Evolutionary conservation across 2,888 invertebrate species (phyloP), one percentile per base, ranked within the genome.

Genomic region (Merodon equestris): DNA sequence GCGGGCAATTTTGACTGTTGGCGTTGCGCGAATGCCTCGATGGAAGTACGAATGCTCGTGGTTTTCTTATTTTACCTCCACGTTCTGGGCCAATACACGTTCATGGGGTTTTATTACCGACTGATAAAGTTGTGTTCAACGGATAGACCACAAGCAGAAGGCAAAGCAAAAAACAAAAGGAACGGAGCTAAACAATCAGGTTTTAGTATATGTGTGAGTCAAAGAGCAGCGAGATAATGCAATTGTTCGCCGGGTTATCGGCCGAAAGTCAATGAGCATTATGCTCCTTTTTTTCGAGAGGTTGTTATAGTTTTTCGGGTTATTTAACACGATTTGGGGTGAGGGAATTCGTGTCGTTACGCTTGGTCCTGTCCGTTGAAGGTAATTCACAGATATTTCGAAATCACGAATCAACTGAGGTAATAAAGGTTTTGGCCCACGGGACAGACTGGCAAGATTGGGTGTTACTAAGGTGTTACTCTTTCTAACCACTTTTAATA

Each of bases 171-270:
- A 27, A 27, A 27, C 27, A 27, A 27, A 27, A 27, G 27, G 7
- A 4, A 27, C 27, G 7, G 7, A n/a, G 9, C 12, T 48, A 40
- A 27, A 2, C 18, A n/a, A 40, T n/a, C n/a, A 7, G 40, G 12
- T 40, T 40, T 40, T n/a, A 10, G 44, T 14, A 34, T 36, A 51
- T 7, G 63, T 72, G 58, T 77, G 73, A 77, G 63, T 77, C 77
- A 77, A 67, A 58, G 44, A 58, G 42, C 57, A 67, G 17, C 40
- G 57, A 76, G 64, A 67, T 42, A 42, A 72, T 72, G 72, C 67
- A 57, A 67, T 75, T 66, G 67, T 47, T 34, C 14, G 36, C 56
- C 67, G 67, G 77, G 67, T 73, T 77, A 73, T 77, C 77, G 63
- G 42, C 63, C 64, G 44, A 70, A 63, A 66, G 61, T 51, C 51